Conservation (phyloP, 1,140 invertebrate genomes). For the Amyelois transitella region DNA sequence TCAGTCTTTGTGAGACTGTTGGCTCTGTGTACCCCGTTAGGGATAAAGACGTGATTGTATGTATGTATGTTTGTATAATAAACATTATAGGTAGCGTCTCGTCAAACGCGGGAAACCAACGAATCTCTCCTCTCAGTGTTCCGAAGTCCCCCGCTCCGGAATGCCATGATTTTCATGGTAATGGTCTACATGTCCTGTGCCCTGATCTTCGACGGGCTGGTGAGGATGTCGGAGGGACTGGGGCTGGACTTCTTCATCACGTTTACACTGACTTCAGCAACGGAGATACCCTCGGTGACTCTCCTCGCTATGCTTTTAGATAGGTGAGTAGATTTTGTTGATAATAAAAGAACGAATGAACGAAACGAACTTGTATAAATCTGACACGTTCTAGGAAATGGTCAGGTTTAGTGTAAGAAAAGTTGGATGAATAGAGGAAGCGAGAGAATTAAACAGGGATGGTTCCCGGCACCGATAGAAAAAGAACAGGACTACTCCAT, state of each 20-base stretch:
- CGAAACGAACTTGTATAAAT: too few relatives aligned
- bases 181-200: slow-evolving; percentile 76
- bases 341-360: too few relatives aligned
- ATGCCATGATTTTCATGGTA: slow-evolving; percentile 75
- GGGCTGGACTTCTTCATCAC: slow-evolving; percentile 81
- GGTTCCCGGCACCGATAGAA: too few relatives aligned
- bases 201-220: slow-evolving; percentile 81
- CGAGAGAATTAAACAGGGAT: too few relatives aligned
- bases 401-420: too few relatives aligned
- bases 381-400: too few relatives aligned
- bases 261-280: slow-evolving; percentile 80
- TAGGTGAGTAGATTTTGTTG: slow-evolving; percentile 64
- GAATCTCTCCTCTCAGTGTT: slow-evolving; percentile 76
- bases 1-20: too few relatives aligned
- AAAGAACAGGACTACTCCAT: too few relatives aligned
- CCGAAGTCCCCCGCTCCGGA: slow-evolving; percentile 74
- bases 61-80: neutral
- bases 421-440: too few relatives aligned
- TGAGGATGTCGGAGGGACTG: slow-evolving; percentile 78
- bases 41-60: too few relatives aligned
- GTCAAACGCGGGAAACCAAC: slow-evolving; percentile 42
- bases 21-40: too few relatives aligned
- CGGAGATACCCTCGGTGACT: slow-evolving; percentile 82
- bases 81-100: slow-evolving; percentile 45
- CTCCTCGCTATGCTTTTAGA: slow-evolving; percentile 79